phyloP scores from a whole-genome alignment of 2,797 vertebrate genomes.

The Scomberomorus guttatus region DNA sequence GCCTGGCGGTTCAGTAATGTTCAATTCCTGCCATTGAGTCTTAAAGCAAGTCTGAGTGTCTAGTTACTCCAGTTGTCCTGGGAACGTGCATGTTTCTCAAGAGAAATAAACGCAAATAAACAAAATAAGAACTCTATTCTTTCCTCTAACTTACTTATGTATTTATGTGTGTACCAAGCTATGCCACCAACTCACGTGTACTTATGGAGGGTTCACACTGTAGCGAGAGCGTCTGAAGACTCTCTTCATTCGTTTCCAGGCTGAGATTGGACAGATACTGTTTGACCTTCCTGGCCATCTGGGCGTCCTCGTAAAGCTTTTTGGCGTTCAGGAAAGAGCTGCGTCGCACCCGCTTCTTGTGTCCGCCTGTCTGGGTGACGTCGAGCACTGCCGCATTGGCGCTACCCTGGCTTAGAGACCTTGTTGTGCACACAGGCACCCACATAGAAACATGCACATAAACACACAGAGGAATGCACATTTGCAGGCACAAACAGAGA shows the following conservation, averaged over 20 bases:
- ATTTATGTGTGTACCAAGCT: background rate
- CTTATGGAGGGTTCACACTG: slow-evolving; percentile 97
- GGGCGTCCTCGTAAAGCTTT: slow-evolving; percentile 98
- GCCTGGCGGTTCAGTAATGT: slow-evolving; percentile 2
- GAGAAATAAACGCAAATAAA: slow-evolving; percentile 7
- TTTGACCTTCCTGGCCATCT: slow-evolving; percentile 98
- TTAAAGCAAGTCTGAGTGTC: slow-evolving; percentile 23
- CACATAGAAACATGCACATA: slow-evolving; percentile 13
- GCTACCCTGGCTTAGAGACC: slow-evolving; percentile 98
- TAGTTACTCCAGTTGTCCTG: slow-evolving; percentile 4
- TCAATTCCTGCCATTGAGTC: slow-evolving; percentile 22
- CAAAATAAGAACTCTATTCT: background rate
- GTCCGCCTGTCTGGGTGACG: slow-evolving; percentile 94
- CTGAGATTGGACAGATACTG: slow-evolving; percentile 96
- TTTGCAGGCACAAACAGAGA: slow-evolving; percentile 3
- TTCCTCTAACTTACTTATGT: background rate
- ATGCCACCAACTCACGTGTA: slow-evolving; percentile 88
- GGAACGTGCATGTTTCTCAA: slow-evolving; percentile 3
- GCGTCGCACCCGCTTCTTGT: slow-evolving; percentile 97
- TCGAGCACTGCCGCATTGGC: slow-evolving; percentile 94
- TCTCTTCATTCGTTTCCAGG: slow-evolving; percentile 97
- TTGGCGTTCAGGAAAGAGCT: slow-evolving; percentile 99
- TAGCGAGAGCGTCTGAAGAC: slow-evolving; percentile 93
- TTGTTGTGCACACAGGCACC: slow-evolving; percentile 62
- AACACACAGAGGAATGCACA: background rate